A percentile compares a stretch with the other conserved stretches of the same genome.
phyloP scores from a whole-genome alignment of 2,888 invertebrate genomes.

The Sphaeridia pumilis region DNA sequence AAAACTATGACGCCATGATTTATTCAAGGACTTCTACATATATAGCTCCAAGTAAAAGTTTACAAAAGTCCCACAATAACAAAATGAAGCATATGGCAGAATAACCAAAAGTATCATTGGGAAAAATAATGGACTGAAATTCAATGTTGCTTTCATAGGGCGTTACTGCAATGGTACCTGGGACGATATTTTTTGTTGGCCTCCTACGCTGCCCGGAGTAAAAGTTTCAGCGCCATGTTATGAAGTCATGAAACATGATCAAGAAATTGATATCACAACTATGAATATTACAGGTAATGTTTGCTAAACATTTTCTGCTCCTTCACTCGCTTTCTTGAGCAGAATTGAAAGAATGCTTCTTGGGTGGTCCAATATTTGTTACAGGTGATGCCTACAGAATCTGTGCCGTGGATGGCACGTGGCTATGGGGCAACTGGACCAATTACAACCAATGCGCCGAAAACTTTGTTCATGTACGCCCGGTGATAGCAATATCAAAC shows the following conservation, averaged over 20 bases:
- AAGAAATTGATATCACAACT: slow-evolving; percentile 7
- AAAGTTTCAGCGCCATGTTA: slow-evolving; percentile 62
- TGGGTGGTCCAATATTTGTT: neutral
- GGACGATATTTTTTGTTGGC: slow-evolving; percentile 80
- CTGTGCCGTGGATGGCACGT: slow-evolving; percentile 34
- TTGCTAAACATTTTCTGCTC: neutral
- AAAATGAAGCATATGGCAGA: too few species aligned
- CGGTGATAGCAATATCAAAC: neutral
- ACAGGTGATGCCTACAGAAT: slow-evolving; percentile 35
- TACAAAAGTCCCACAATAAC: too few species aligned
- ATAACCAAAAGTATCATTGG: too few species aligned
- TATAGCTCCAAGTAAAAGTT: too few species aligned
- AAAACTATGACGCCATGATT: too few species aligned
- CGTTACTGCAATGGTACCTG: slow-evolving; percentile 60
- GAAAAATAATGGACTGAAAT: too few species aligned
- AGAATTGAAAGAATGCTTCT: neutral
- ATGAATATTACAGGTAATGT: slow-evolving; percentile 1
- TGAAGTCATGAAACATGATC: slow-evolving; percentile 18
- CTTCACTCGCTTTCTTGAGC: neutral
- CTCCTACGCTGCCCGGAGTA: slow-evolving; percentile 60
- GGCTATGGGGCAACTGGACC: slow-evolving; percentile 38
- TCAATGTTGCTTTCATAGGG: slow-evolving; percentile 39
- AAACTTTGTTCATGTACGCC: slow-evolving; percentile 1
- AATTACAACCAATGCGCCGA: slow-evolving; percentile 38
- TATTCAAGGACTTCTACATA: too few species aligned